phyloP scores from a whole-genome alignment of 2,888 invertebrate genomes.

The Drosophila yooni region DNA sequence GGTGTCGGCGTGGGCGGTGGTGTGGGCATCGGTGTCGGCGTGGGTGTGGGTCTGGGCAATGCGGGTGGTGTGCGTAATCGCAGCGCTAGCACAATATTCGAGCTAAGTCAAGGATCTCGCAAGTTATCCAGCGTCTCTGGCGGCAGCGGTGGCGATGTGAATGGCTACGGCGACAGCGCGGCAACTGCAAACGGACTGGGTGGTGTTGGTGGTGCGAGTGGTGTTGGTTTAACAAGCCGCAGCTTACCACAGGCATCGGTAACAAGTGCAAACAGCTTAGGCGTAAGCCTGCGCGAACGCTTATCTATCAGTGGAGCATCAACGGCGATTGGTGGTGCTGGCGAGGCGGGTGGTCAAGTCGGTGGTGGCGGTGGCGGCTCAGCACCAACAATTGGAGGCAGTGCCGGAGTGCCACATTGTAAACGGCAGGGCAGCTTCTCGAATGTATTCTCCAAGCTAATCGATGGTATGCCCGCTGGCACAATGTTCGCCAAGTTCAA shows the following conservation, averaged over 20 bases:
- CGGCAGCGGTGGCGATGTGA: slow-evolving; percentile 50
- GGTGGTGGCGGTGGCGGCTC: slow-evolving; percentile 50
- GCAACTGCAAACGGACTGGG: slow-evolving; percentile 57
- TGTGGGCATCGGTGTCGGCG: slow-evolving; percentile 32
- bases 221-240: slow-evolving; percentile 14
- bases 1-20: slow-evolving; percentile 35
- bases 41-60: slow-evolving; percentile 45
- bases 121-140: slow-evolving; percentile 42
- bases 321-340: slow-evolving; percentile 30
- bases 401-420: slow-evolving; percentile 57
- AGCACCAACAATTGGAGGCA: slow-evolving; percentile 63
- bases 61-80: slow-evolving; percentile 62
- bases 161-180: slow-evolving; percentile 61
- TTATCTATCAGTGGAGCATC: slow-evolving; percentile 66
- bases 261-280: slow-evolving; percentile 44
- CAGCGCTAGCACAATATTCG: slow-evolving; percentile 73
- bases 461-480: slow-evolving; percentile 85
- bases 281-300: slow-evolving; percentile 62
- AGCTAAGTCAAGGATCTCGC: slow-evolving; percentile 54
- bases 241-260: slow-evolving; percentile 27
- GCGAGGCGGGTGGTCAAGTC: slow-evolving; percentile 15
- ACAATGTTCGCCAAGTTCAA: slow-evolving; percentile 92
- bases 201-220: slow-evolving; percentile 27
- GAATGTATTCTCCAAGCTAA: slow-evolving; percentile 85
- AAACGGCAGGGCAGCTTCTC: slow-evolving; percentile 84